Percentiles rank a stretch among this genome's conserved stretches.
phyloP scores from a whole-genome alignment of 1,140 invertebrate genomes.

The Brachionus angularis region DNA sequence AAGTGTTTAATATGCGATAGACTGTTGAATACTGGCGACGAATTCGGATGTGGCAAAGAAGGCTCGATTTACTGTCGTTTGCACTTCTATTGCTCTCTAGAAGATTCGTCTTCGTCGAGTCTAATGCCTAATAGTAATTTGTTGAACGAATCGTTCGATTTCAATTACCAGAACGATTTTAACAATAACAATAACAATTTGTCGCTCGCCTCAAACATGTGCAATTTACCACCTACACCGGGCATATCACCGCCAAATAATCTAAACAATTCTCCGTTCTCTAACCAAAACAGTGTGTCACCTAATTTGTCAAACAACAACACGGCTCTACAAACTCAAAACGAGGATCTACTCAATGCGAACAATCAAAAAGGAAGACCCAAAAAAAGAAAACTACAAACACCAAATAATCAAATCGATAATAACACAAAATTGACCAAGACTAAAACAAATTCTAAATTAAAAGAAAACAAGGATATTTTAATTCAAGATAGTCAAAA shows the following conservation, averaged over 20 bases:
- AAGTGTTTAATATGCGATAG: constrained; percentile 65
- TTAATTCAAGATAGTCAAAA: too few species aligned
- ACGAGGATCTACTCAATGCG: constrained; percentile 51
- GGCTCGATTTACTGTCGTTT: constrained; percentile 59
- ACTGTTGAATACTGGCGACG: constrained; percentile 67
- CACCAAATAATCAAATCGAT: constrained; percentile 63
- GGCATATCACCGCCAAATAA: constrained; percentile 61
- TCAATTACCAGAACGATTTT: constrained; percentile 47
- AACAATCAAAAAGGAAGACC: constrained; percentile 74
- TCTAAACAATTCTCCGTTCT: constrained; percentile 57
- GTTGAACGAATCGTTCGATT: constrained; percentile 18
- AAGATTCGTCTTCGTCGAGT: too few species aligned
- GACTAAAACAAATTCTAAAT: constrained; percentile 25
- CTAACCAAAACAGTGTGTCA: constrained; percentile 56
- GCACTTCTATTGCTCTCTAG: constrained; percentile 47
- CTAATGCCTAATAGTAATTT: background rate
- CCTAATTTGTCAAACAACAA: too few species aligned
- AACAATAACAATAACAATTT: constrained; percentile 48
- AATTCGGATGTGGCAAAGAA: constrained; percentile 71
- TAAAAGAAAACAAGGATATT: too few species aligned
- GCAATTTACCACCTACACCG: constrained; percentile 53
- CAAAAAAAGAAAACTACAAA: constrained; percentile 74
- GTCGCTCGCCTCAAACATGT: constrained; percentile 46
- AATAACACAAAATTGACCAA: constrained; percentile 21
- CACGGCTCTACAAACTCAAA: too few species aligned